These are phyloP conservation scores for Salvelinus alpinus DNA, from an alignment of 2,113 vertebrate species.

Conservation along the genomic window DNA sequence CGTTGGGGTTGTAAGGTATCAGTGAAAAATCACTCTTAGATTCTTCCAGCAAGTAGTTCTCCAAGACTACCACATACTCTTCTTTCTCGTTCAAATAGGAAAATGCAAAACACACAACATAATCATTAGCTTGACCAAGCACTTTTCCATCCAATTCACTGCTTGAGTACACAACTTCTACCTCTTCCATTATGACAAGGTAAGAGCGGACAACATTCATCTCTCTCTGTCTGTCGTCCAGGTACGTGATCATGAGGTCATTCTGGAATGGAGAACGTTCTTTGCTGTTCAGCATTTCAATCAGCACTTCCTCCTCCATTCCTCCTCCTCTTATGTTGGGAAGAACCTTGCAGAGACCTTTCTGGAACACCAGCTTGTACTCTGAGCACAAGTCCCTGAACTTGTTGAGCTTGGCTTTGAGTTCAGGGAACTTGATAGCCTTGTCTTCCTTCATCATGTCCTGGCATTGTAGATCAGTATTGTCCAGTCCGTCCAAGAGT, in stretches of 20 bases:
- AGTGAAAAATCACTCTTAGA: background rate
- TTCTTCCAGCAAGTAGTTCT: constrained; percentile 24
- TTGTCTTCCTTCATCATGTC: constrained; percentile 36
- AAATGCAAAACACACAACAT: constrained; percentile 30
- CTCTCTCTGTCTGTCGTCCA: constrained; percentile 33
- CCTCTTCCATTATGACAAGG: constrained; percentile 27
- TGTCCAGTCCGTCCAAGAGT: constrained; percentile 33
- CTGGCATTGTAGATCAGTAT: constrained; percentile 29
- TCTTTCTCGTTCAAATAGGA: constrained; percentile 23
- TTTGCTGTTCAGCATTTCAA: constrained; percentile 14
- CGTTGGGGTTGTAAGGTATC: constrained; percentile 1
- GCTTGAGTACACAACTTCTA: constrained; percentile 14
- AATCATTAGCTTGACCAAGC: constrained; percentile 20
- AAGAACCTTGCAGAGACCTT: constrained; percentile 29
- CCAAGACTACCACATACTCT: constrained; percentile 7
- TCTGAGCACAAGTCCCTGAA: constrained; percentile 34
- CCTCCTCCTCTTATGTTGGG: constrained; percentile 38
- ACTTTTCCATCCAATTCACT: constrained; percentile 34
- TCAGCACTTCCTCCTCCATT: constrained; percentile 31
- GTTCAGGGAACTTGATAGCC: constrained; percentile 32
- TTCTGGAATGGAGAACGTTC: constrained; percentile 36
- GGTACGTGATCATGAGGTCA: constrained; percentile 9
- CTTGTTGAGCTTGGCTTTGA: constrained; percentile 28
- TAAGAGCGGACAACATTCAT: constrained; percentile 38
- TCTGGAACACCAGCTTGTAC: constrained; percentile 37